Evolutionary conservation across 2,888 invertebrate species (phyloP), one percentile per base, ranked within the genome.

Genomic region (Pollenia amentaria): DNA sequence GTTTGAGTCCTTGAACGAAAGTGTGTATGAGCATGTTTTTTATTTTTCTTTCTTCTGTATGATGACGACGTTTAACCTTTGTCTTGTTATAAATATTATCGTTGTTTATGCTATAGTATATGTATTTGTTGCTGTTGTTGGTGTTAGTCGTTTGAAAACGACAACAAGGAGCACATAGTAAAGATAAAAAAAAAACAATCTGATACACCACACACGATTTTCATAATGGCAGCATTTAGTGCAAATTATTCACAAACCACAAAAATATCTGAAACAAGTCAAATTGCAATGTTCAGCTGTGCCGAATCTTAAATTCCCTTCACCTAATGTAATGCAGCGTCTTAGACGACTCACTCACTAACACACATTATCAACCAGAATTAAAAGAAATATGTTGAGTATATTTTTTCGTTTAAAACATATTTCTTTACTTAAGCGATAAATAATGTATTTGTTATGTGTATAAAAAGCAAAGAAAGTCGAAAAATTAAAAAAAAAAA

Each of bases 191-290:
- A 73, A 67, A 70, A 16, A 78, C 77, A 75, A 86, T 83, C 83
- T 76, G 77, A 76, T 83, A 86, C 76, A 86, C 38, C 70, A 70
- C 72, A 83, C 83, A 83, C 86, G 86, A 86, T 79, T 86, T 72
- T 79, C 69, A 75, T 83, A 86, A 83, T 86, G 83, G 79, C 75
- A 86, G 76, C 86, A 75, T 86, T 86, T 83, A 86, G 82, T 83
- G 86, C 86, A 86, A 86, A 86, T 86, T 86, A 79, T 72, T 83
- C 64, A 75, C 29, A 75, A 77, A 72, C 86, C 86, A 79, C 86
- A 70, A 79, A 79, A 70, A 76, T 38, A 79, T 16, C 9, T 40
- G 2, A 29, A 29, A 29, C 29, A 29, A 29, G 29, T 29, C 0
- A 29, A 6, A 29, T 0, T 29, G 29, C 29, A 6, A 29, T 4